Evolutionary conservation across 2,888 invertebrate genomes (phyloP).

Genomic region (Cataglyphis altisquamis): DNA sequence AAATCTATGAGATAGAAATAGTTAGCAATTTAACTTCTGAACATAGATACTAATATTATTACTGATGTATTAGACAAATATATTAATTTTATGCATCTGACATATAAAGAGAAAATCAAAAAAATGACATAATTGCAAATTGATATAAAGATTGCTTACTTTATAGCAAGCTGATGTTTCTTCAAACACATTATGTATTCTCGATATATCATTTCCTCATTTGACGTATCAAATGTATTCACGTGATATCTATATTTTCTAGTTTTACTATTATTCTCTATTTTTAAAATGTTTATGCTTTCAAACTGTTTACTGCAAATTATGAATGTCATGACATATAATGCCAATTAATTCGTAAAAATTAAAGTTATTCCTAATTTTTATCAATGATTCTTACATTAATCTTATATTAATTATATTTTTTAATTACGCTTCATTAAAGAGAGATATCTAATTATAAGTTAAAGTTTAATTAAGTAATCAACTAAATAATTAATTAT

Average conservation of each 20-base stretch:
- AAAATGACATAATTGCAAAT: not conserved
- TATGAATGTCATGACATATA: not conserved
- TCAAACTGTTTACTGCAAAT: conserved; percentile 3
- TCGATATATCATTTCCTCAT: not conserved
- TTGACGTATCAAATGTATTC: not conserved
- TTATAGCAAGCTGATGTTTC: conserved; percentile 22
- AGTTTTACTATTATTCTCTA: not conserved
- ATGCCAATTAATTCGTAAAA: not conserved
- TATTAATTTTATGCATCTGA: not conserved
- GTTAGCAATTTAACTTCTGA: no score
- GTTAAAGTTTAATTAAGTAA: no score
- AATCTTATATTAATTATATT: no score
- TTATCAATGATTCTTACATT: no score
- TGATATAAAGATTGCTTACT: not conserved
- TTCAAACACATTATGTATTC: conserved; percentile 16
- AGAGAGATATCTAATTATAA: no score
- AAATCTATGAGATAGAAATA: not conserved
- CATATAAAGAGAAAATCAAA: not conserved
- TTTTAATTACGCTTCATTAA: no score
- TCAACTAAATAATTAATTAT: no score
- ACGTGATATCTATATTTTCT: not conserved
- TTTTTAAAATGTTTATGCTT: not conserved
- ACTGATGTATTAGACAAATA: no score
- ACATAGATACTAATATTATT: no score
- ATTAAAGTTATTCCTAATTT: no score